phyloP scores from a whole-genome alignment of 2,797 vertebrate genomes.

The Balearica regulorum region DNA sequence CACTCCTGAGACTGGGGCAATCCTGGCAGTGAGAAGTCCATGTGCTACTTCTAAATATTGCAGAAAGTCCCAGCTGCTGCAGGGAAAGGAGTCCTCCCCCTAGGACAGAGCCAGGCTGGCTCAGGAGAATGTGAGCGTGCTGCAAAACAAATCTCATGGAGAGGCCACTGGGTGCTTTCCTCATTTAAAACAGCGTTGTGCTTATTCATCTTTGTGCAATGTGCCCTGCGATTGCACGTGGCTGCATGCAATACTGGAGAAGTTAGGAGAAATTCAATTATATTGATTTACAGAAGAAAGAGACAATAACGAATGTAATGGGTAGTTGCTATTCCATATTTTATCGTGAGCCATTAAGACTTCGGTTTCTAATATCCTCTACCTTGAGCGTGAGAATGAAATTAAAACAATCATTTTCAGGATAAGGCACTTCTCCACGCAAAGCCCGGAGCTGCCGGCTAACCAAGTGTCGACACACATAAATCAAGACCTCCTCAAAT shows the following conservation, averaged over 20 bases:
- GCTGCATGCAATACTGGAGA: conserved; percentile 2
- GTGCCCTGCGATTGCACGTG: conserved; percentile 11
- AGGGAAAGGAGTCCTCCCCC: background rate
- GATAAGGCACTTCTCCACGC: background rate
- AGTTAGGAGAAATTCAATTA: conserved; percentile 61
- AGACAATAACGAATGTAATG: conserved; percentile 63
- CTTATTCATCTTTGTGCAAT: conserved; percentile 51
- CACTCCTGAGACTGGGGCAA: background rate
- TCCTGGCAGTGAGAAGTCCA: background rate
- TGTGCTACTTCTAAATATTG: background rate
- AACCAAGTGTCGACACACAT: background rate
- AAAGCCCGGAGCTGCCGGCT: conserved; percentile 11
- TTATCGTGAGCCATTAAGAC: conserved; percentile 43
- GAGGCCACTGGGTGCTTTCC: background rate
- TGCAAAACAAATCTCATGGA: background rate
- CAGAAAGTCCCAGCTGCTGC: background rate
- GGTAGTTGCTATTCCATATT: conserved; percentile 46
- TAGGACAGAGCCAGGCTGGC: background rate
- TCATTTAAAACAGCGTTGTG: background rate
- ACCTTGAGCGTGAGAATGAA: conserved; percentile 28
- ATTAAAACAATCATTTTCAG: conserved; percentile 56
- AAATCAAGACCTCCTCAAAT: conserved; percentile 19
- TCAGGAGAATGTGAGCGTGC: background rate
- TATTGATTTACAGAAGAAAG: conserved; percentile 54
- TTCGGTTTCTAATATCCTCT: conserved; percentile 32